Base-by-base conservation (phyloP, 1,140 invertebrate species). In the Bombus sylvicola region DNA sequence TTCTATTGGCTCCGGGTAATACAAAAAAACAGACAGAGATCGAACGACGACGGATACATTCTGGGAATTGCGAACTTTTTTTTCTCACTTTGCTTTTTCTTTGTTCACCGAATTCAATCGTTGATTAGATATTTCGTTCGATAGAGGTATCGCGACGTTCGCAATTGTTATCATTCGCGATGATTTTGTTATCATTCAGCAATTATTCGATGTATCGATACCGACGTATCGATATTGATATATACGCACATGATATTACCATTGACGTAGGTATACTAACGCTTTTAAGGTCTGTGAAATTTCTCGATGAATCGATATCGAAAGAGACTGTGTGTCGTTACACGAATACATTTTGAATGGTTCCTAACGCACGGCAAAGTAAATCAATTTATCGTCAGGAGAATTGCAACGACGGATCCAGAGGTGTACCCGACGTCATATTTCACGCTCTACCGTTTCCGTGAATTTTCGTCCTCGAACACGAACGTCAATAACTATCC, bases 401-500 rank as follows among this genome's bases (percentile, higher is more conserved):
- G 84, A 73, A 77, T 64, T 53, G 87, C 82, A 75, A 86, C 88
- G 84, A 53, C 41, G 83, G 72, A 89, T 83, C 88, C 87, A 83
- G 87, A 85, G 74, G 47, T 78, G 82, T 81, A 86, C 80, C 88
- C 87, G 74, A 68, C 88, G 87, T 77, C 57, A 85, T 87, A 87
- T 89, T 81, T 89, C 84, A 80, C 47, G 34, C 39, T 87, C 76
- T 78, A 83, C 89, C 88, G 81, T 89, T 89, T 31, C 69, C 81
- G 79, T 76, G 75, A 86, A 76, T 82, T 75, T 89, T 84, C 88
- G 81, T 87, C 77, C 74, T 89, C 76, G 84, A 86, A 87, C 73
- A 62, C 76, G 88, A 89, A 85, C 88, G 85, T 85, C 88, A 81
- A 85, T 89, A 81, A 78, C 76, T 37, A 89, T 88, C 85, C 85